These are phyloP conservation scores for Meteorus sp. DNA, from an alignment of 1,140 invertebrate genomes.

Conservation along the genomic window DNA sequence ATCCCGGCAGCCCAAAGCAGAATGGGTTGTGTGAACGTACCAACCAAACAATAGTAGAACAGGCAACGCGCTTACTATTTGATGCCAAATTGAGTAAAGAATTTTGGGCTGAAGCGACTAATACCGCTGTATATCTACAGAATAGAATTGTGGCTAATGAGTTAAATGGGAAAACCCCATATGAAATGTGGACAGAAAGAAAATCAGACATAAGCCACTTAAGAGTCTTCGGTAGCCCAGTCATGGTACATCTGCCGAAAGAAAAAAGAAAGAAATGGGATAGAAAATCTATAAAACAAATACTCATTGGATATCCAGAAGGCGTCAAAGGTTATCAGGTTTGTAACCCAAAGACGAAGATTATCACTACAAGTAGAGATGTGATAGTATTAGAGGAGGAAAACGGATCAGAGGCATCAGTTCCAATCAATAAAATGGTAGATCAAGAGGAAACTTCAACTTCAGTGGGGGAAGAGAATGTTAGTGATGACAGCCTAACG, in stretches of 20 bases:
- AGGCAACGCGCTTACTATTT: constrained; percentile 44
- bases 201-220: constrained; percentile 34
- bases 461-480: no score
- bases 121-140: constrained; percentile 36
- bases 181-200: constrained; percentile 35
- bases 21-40: constrained; percentile 44
- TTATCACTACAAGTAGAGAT: no score
- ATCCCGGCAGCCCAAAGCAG: constrained; percentile 44
- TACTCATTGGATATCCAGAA: constrained; percentile 28
- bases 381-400: no score
- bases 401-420: no score
- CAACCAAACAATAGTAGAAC: constrained; percentile 46
- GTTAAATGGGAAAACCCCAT: constrained; percentile 34
- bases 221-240: constrained; percentile 32
- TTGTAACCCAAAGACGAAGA: no score
- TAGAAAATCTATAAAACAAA: constrained; percentile 35
- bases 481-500: no score
- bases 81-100: constrained; percentile 30
- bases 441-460: no score
- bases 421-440: no score
- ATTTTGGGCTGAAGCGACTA: constrained; percentile 41
- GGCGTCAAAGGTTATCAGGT: no score
- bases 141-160: constrained; percentile 39
- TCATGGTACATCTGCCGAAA: constrained; percentile 35
- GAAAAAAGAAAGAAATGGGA: constrained; percentile 38